phyloP scores from a whole-genome alignment of 2,888 invertebrate species.

The Drosophila gaucha region DNA sequence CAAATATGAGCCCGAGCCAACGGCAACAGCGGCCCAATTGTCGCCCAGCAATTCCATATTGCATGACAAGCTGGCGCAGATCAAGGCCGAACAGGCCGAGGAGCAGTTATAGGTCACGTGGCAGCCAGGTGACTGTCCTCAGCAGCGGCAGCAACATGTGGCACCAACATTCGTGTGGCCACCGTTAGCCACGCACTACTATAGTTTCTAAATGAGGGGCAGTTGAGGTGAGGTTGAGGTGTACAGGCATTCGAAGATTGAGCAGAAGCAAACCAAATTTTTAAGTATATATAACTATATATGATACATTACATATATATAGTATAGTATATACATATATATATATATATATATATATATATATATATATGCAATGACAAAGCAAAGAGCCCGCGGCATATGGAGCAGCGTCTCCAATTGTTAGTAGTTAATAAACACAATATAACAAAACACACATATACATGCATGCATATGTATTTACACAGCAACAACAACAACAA shows the following conservation, averaged over 20 bases:
- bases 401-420: slow-evolving; percentile 39
- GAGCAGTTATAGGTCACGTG: slow-evolving; percentile 84
- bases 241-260: slow-evolving; percentile 35
- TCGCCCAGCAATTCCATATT: slow-evolving; percentile 72
- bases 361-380: slow-evolving; percentile 13
- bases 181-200: slow-evolving; percentile 69
- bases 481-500: slow-evolving; percentile 22
- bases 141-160: slow-evolving; percentile 46
- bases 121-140: slow-evolving; percentile 46
- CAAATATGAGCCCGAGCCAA: slow-evolving; percentile 50
- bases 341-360: slow-evolving; percentile 10
- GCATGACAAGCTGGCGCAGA: slow-evolving; percentile 84
- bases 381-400: slow-evolving; percentile 33
- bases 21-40: slow-evolving; percentile 15
- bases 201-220: slow-evolving; percentile 60
- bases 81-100: slow-evolving; percentile 83
- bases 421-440: slow-evolving; percentile 64
- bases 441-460: slow-evolving; percentile 8
- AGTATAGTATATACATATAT: background rate
- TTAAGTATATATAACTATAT: slow-evolving; percentile 22
- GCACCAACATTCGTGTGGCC: slow-evolving; percentile 59
- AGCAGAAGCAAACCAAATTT: slow-evolving; percentile 47
- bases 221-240: slow-evolving; percentile 28
- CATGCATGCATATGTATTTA: slow-evolving; percentile 24
- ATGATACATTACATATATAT: slow-evolving; percentile 1